Conservation (phyloP, 1,140 invertebrate genomes). For the Cotesia vestalis region DNA sequence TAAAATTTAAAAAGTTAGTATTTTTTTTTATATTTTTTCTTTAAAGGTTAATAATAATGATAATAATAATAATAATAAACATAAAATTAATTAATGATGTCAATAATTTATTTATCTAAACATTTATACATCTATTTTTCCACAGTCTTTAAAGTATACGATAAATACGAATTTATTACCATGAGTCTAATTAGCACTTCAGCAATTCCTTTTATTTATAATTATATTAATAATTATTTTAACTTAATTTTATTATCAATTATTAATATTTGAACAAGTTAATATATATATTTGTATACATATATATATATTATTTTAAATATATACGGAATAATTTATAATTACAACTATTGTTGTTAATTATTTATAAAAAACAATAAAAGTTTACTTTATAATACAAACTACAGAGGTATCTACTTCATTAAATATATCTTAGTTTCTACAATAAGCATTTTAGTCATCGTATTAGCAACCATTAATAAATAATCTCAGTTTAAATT, state of each 20-base stretch:
- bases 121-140: constrained; percentile 58
- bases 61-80: background rate
- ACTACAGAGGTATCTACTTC: constrained; percentile 50
- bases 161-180: constrained; percentile 53
- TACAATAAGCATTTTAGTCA: constrained; percentile 10
- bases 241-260: no score
- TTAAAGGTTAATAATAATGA: no score
- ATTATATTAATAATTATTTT: background rate
- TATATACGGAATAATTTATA: background rate
- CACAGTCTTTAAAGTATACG: constrained; percentile 56
- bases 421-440: constrained; percentile 8
- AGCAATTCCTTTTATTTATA: background rate
- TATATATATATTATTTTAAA: background rate
- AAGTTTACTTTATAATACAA: constrained; percentile 50
- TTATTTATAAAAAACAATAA: constrained; percentile 43
- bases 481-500: no score
- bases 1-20: no score
- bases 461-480: background rate
- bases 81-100: background rate
- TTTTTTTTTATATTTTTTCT: no score
- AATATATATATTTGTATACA: constrained; percentile 18
- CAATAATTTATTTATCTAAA: constrained; percentile 57
- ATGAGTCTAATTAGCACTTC: constrained; percentile 10
- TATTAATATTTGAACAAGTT: constrained; percentile 6
- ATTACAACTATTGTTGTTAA: background rate